Evolutionary conservation across 2,113 vertebrate genomes (phyloP).

Genomic region (Probosciger aterrimus): DNA sequence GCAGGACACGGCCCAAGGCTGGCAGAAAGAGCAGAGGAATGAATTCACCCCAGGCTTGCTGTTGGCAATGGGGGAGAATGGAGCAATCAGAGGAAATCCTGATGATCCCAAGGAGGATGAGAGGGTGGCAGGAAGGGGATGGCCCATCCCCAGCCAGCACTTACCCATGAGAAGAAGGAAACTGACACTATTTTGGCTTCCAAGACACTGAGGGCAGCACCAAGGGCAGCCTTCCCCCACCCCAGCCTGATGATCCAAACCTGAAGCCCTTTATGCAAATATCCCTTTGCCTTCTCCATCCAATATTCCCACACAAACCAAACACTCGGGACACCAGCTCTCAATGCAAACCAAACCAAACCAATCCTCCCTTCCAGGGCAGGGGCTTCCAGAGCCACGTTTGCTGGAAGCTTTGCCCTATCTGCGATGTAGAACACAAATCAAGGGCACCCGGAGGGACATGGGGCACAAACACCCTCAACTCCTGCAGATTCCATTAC

Average conservation of each 20-base stretch:
- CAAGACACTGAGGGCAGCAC: background rate
- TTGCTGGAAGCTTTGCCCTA: background rate
- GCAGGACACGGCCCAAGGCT: background rate
- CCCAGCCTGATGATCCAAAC: background rate
- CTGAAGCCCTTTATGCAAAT: background rate
- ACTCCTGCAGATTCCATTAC: background rate
- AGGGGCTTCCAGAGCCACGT: background rate
- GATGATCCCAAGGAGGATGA: rapidly evolving
- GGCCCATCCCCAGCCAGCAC: background rate
- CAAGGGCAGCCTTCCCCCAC: background rate
- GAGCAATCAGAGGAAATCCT: background rate
- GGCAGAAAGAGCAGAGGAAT: background rate
- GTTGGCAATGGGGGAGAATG: rapidly evolving
- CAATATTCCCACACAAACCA: background rate
- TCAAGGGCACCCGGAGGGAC: background rate
- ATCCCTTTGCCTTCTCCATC: background rate
- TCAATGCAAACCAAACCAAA: background rate
- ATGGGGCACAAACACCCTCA: background rate
- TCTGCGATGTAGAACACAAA: background rate
- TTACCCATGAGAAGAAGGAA: background rate
- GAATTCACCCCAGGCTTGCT: background rate
- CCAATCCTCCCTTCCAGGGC: background rate
- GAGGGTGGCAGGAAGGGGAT: background rate
- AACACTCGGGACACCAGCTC: rapidly evolving
- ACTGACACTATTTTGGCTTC: background rate